Evolutionary conservation across 2,797 vertebrate genomes (phyloP), one percentile per base, ranked within the genome.

Genomic region (Leptodactylus fallax): DNA sequence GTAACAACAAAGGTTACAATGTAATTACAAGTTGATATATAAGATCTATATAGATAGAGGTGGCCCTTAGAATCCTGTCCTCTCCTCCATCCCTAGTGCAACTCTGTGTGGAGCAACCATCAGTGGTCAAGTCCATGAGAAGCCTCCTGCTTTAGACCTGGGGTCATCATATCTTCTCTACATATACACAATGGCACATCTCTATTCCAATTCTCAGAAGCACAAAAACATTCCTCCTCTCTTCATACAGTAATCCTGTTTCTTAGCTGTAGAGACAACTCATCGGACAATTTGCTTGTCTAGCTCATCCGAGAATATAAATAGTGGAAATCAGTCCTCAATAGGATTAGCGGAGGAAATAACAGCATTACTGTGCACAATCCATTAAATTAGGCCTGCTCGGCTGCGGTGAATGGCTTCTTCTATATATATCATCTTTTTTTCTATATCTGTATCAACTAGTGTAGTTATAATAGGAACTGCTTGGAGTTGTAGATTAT

Each of bases 261-360:
- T 74, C 71, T 74, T 74, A 21, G 3, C 45, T 21, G 25, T 69
- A 36, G 25, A 69, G 67, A 69, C 67, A 49, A 49, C 49, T 74
- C 45, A 49, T 49, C 1, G 45, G 71, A 74, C 71, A 74, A 74
- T 74, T 74, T 51, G 10, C 71, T 51, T 74, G 45, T 74, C 45
- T 74, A 12, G 17, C 19, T 51, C 19, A 13, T 74, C 71, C 6
- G 71, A 74, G 71, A 49, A 74, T n/a, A 74, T 51, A 51, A 74
- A 74, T 51, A 49, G 71, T 74, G 47, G 71, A 74, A 74, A 74
- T 74, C 71, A 47, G 71, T 49, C 17, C 56, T 81, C 25, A 81
- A 63, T 47, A 36, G 36, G 16, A 81, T 81, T n/a, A 45, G 45
- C 49, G 45, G 71, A 74, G 71, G 17, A 74, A 45, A 49, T 74